A percentile compares a stretch with the other conserved stretches of the same genome.
Conservation (phyloP, 1,140 invertebrate species). For the Gonatopus flavifemur region DNA sequence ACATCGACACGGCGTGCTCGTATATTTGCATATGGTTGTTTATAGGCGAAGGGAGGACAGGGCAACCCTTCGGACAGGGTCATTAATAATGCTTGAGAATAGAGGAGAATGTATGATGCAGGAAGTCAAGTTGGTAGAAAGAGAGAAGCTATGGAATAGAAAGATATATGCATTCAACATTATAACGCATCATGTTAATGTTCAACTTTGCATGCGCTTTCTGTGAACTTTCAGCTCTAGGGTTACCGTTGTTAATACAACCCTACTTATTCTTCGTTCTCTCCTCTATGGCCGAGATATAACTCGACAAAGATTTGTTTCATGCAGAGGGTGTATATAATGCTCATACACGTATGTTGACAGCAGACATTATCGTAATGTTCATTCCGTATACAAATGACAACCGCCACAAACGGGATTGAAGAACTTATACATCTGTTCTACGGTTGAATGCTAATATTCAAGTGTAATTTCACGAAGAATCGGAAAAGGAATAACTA, state of each 20-base stretch:
- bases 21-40: slow-evolving; percentile 7
- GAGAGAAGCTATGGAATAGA: slow-evolving; percentile 1
- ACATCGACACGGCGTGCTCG: background rate
- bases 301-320: slow-evolving; percentile 20
- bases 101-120: slow-evolving; percentile 2
- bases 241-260: slow-evolving; percentile 17
- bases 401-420: too few relatives aligned
- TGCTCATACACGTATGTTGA: too few relatives aligned
- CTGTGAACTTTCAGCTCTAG: slow-evolving; percentile 15
- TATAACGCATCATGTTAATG: slow-evolving; percentile 22
- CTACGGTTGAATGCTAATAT: too few relatives aligned
- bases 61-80: slow-evolving; percentile 1
- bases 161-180: slow-evolving; percentile 16
- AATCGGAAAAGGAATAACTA: too few relatives aligned
- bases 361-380: too few relatives aligned
- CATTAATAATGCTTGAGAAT: slow-evolving; percentile 25
- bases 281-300: slow-evolving; percentile 12
- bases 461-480: too few relatives aligned
- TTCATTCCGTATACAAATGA: too few relatives aligned
- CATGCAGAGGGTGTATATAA: too few relatives aligned
- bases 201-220: slow-evolving; percentile 20
- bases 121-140: background rate
- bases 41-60: slow-evolving; percentile 1
- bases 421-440: too few relatives aligned
- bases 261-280: slow-evolving; percentile 11